Evolutionary conservation across 92 coral and sea anemone species (phyloP).

Genomic region (Ricordea florida): DNA sequence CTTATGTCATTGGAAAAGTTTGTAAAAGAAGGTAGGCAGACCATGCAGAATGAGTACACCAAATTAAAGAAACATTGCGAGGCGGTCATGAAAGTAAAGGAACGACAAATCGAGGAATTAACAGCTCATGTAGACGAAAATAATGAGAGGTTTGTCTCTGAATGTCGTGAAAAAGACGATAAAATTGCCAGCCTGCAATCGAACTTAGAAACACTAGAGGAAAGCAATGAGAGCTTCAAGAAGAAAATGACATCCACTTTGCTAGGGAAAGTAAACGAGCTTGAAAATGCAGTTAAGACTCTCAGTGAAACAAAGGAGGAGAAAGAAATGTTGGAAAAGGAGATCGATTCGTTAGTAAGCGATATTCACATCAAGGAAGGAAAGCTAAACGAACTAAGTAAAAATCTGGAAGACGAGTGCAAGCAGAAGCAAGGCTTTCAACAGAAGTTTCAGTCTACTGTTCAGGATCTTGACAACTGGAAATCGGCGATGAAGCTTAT

Average conservation of each 20-base stretch:
- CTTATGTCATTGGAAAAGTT: background rate
- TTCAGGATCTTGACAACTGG: slow-evolving; percentile 25
- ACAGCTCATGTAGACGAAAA: background rate
- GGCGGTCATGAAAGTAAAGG: slow-evolving; percentile 25
- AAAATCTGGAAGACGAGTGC: slow-evolving; percentile 6
- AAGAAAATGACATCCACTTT: background rate
- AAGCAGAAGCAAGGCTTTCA: background rate
- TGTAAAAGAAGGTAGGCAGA: slow-evolving; percentile 17
- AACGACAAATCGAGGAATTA: slow-evolving; percentile 25
- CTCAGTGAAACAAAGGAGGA: background rate
- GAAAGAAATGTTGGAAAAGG: slow-evolving; percentile 6
- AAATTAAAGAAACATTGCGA: background rate
- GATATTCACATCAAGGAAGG: background rate
- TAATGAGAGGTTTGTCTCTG: background rate
- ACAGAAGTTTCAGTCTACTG: background rate
- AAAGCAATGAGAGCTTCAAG: background rate
- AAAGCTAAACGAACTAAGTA: background rate
- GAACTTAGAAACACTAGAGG: too few species aligned
- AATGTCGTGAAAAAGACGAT: slow-evolving; percentile 1
- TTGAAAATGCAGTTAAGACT: too few species aligned
- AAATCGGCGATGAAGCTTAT: slow-evolving; percentile 34
- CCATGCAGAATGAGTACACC: too few species aligned
- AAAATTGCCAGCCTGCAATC: too few species aligned
- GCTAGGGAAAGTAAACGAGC: slow-evolving; percentile 5
- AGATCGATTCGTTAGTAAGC: background rate